phyloP scores from a whole-genome alignment of 2,888 invertebrate genomes.

The Melitaea athalia region DNA sequence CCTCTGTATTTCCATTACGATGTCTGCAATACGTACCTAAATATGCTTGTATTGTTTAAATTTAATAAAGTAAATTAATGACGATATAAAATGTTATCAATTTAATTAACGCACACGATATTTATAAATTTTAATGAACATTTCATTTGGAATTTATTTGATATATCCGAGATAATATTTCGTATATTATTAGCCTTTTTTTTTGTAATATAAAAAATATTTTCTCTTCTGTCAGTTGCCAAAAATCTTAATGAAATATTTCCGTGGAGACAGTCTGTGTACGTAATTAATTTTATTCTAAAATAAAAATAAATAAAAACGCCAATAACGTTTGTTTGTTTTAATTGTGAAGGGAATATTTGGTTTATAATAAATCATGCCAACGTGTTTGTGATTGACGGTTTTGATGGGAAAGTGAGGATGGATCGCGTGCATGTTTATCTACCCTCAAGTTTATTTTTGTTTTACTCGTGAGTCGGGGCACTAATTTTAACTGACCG shows the following conservation, averaged over 20 bases:
- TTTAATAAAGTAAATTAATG: too few relatives aligned
- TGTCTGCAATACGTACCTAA: too few relatives aligned
- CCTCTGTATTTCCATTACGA: too few relatives aligned
- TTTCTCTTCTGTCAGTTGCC: constrained; percentile 9
- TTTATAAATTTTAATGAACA: too few relatives aligned
- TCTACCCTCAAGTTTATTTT: constrained; percentile 25
- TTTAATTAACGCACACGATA: too few relatives aligned
- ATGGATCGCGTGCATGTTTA: constrained; percentile 28
- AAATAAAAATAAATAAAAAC: constrained; percentile 15
- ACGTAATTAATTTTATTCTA: constrained; percentile 20
- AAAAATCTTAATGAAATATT: constrained; percentile 21
- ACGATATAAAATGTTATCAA: too few relatives aligned
- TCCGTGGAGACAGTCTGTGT: constrained; percentile 14
- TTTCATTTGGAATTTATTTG: too few relatives aligned
- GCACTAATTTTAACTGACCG: constrained; percentile 6
- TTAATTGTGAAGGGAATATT: constrained; percentile 13
- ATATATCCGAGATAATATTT: too few relatives aligned
- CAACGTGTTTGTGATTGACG: constrained; percentile 22
- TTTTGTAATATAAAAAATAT: constrained; percentile 8
- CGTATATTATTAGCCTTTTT: too few relatives aligned
- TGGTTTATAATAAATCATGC: constrained; percentile 26
- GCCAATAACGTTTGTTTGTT: constrained; percentile 1
- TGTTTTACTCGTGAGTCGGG: constrained; percentile 22
- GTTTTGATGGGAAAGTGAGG: constrained; percentile 21
- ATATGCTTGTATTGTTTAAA: not conserved